These are phyloP conservation scores for Notolepis coatsorum DNA, from an alignment of 2,797 vertebrate genomes.

Conservation along the genomic window DNA sequence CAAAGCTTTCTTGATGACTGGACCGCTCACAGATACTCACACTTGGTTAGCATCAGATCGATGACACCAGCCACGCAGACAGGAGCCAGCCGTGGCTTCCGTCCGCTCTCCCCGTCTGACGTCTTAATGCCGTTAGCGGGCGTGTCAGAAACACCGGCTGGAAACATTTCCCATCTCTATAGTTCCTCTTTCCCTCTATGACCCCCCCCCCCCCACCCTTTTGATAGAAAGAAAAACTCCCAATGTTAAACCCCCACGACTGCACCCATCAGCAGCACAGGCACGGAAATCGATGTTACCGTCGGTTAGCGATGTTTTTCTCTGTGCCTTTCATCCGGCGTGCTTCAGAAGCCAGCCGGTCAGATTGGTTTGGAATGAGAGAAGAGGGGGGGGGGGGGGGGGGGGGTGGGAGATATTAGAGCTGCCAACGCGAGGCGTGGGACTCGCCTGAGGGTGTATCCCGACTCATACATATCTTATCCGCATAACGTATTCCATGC, in stretches of 20 bases:
- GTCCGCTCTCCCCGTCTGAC: slow-evolving; percentile 20
- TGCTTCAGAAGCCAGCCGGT: too few species aligned
- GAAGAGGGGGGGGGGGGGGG: slow-evolving; percentile 10
- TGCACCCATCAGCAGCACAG: too few species aligned
- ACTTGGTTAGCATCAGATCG: slow-evolving; percentile 60
- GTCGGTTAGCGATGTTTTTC: too few species aligned
- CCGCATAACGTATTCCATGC: too few species aligned
- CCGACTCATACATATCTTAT: not conserved
- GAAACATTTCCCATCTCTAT: slow-evolving; percentile 20
- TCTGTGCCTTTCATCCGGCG: too few species aligned
- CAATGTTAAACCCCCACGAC: too few species aligned
- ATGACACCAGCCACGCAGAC: slow-evolving; percentile 53
- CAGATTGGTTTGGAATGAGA: too few species aligned
- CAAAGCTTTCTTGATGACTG: too few species aligned
- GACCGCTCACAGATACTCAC: slow-evolving; percentile 47
- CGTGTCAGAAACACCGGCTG: not conserved
- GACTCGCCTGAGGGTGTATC: not conserved
- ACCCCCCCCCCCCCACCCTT: not conserved
- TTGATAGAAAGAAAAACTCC: too few species aligned
- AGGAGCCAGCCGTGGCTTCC: slow-evolving; percentile 55
- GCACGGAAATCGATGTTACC: too few species aligned
- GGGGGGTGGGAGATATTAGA: too few species aligned
- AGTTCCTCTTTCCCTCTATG: not conserved
- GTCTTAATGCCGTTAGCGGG: slow-evolving; percentile 35
- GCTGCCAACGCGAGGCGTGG: not conserved